Evolutionary conservation across 1,140 invertebrate species (phyloP), one percentile per base, ranked within the genome.

Genomic region (Odontomachus brunneus): DNA sequence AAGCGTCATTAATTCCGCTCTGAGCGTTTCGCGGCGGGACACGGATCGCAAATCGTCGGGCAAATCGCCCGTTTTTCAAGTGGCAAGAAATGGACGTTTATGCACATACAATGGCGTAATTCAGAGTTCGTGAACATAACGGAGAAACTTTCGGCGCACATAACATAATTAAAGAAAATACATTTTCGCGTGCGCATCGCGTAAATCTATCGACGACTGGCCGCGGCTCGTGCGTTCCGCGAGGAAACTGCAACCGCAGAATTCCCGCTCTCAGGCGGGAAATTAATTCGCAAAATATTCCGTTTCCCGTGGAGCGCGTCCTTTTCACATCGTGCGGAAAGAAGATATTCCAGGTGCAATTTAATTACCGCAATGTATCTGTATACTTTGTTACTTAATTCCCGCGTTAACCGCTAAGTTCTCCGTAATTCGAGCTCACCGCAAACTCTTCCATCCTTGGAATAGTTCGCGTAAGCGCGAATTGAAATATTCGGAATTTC

Each of bases 401-500:
- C 44, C 33, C 4, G 3, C n/a, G 33, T n/a, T 78, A n/a, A 24
- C 29, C n/a, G 29, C 19, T 29, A 71, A 78, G 57, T 22, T 71
- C 26, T 1, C 9, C 65, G 24, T 19, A 51, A 53, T 80, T 48
- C 51, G 69, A 80, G 49, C 57, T n/a, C 0, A 48, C 22, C 66
- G 24, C 51, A 71, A 57, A 29, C 57, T 69, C n/a, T n/a, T n/a
- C 24, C 65, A 71, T 69, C 69, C 75, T 78, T 80, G 53, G 14
- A 22, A 71, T 80, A 59, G 69, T 57, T 48, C 26, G 33, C 9
- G 38, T 33, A n/a, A 71, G 22, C n/a, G 33, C 11, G 57, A 69
- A 71, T 71, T 55, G 22, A 57, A 80, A 80, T 80, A 80, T 44
- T 48, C 38, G 17, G 17, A 69, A 80, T 48, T 69, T 71, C 22